Evolutionary conservation across 2,888 invertebrate species (phyloP).

Genomic region (Dryococelus australis): DNA sequence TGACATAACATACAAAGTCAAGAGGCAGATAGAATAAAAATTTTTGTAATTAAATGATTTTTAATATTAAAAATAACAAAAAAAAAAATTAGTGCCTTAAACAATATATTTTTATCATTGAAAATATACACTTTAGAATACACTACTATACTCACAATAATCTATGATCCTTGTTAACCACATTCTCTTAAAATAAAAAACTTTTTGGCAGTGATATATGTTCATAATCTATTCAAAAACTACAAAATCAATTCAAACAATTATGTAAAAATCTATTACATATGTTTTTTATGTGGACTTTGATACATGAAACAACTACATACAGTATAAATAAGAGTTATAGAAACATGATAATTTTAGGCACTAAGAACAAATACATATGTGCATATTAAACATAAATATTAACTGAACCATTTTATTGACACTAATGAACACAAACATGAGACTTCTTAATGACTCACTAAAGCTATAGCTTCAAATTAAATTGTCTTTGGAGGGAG

Average conservation of each 20-base stretch:
- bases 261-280: background rate
- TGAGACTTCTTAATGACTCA: background rate
- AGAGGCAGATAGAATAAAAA: too few relatives aligned
- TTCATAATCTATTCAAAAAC: background rate
- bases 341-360: background rate
- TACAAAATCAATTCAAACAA: background rate
- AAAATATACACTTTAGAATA: background rate
- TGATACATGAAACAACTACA: background rate
- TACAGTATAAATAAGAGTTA: background rate
- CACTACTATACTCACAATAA: background rate
- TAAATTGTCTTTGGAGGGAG: background rate
- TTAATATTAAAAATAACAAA: background rate
- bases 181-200: background rate
- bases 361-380: background rate
- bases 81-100: background rate
- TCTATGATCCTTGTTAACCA: background rate
- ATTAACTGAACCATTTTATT: background rate
- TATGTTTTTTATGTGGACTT: background rate
- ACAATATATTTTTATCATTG: background rate
- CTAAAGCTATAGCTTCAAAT: background rate
- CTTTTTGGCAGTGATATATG: background rate
- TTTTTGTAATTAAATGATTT: too few relatives aligned
- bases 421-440: conserved; percentile 9
- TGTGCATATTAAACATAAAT: conserved; percentile 10
- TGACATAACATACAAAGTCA: too few relatives aligned